A percentile compares a stretch with the other conserved stretches of the same genome.
Conservation (phyloP, 1,140 invertebrate genomes). For the Doryteuthis pealeii region DNA sequence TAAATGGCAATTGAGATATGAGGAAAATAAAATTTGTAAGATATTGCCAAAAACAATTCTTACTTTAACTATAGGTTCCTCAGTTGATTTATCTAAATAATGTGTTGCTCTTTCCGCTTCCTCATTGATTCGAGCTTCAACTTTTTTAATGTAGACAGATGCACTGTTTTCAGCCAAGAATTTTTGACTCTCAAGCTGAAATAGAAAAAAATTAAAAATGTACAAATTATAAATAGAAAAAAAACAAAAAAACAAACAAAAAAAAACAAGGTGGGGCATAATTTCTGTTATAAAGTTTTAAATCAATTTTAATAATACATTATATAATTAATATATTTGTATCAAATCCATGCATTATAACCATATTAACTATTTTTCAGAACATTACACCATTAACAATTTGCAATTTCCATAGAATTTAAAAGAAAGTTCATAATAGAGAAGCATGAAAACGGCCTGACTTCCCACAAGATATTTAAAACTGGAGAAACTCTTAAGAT, state of each 20-base stretch:
- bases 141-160: slow-evolving; percentile 98
- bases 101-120: slow-evolving; percentile 96
- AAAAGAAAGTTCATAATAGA: no score
- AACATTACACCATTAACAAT: no score
- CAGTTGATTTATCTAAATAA: slow-evolving; percentile 96
- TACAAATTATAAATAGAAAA: neutral
- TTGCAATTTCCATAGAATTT: no score
- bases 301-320: neutral
- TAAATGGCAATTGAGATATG: no score
- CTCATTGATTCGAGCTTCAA: slow-evolving; percentile 94
- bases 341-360: no score
- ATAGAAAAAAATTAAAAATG: neutral
- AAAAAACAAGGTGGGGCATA: neutral
- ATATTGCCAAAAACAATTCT: slow-evolving; percentile 12
- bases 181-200: slow-evolving; percentile 96
- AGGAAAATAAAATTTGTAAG: no score
- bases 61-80: slow-evolving; percentile 82
- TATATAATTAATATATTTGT: neutral
- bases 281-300: no score
- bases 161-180: slow-evolving; percentile 98
- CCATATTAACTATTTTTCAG: no score
- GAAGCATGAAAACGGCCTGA: no score
- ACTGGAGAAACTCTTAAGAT: no score
- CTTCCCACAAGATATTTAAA: no score
- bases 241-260: no score